Percentiles rank a stretch among this genome's conserved stretches.
Evolutionary conservation across 2,797 vertebrate species (phyloP).

Genomic region (Valencia hispanica): DNA sequence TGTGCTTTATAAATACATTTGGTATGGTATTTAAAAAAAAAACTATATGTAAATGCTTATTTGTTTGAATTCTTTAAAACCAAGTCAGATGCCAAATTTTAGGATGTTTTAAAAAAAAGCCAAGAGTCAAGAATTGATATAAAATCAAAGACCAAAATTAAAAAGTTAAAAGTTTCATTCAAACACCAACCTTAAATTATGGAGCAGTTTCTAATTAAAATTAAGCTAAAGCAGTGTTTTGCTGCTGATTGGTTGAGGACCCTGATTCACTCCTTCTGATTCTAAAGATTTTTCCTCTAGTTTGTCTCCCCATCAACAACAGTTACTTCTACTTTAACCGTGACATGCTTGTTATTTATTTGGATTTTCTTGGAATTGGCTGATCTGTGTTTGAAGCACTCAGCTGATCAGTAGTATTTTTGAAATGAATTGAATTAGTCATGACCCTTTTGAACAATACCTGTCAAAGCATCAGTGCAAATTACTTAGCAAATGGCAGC

Average conservation of each 20-base stretch:
- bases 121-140: neutral
- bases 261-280: neutral
- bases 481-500: neutral
- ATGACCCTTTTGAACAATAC: neutral
- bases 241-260: neutral
- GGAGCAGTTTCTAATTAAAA: neutral
- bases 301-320: neutral
- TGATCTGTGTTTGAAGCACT: neutral
- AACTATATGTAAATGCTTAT: neutral
- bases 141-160: neutral
- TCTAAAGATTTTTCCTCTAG: neutral
- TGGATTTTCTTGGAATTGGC: neutral
- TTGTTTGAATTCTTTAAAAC: too few relatives aligned
- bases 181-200: neutral
- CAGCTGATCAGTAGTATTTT: neutral
- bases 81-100: neutral
- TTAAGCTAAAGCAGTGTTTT: neutral
- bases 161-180: neutral
- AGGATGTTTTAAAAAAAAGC: neutral
- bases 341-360: neutral
- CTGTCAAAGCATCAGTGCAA: neutral
- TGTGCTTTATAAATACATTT: too few relatives aligned
- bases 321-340: neutral
- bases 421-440: too few relatives aligned
- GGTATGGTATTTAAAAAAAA: too few relatives aligned